A percentile compares a stretch with the other conserved stretches of the same genome.
These are phyloP conservation scores for Sciurus vulgaris DNA, from an alignment of 2,797 vertebrate species.

Conservation along the genomic window DNA sequence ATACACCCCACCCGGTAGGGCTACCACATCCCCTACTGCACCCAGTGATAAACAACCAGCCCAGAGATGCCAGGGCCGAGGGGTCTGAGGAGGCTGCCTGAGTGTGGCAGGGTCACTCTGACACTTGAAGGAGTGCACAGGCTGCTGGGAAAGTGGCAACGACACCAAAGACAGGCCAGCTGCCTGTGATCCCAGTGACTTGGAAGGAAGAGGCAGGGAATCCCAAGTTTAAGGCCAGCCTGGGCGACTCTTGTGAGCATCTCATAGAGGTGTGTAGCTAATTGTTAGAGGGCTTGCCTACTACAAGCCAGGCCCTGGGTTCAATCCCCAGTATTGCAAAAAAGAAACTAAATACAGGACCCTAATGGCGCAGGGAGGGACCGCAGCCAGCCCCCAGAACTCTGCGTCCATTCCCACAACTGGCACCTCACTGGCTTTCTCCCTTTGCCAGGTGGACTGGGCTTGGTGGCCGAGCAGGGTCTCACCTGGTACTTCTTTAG, in stretches of 20 bases:
- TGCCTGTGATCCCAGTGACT: background rate
- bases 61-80: rapidly evolving
- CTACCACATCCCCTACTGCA: rapidly evolving
- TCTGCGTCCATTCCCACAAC: background rate
- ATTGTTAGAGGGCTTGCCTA: background rate
- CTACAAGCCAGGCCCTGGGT: too few species aligned
- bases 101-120: background rate
- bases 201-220: background rate
- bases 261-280: too few species aligned
- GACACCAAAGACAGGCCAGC: too few species aligned
- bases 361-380: background rate
- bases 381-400: background rate
- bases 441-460: background rate
- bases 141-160: too few species aligned
- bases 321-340: background rate
- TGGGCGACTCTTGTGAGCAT: background rate
- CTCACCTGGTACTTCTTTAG: background rate
- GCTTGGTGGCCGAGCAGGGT: background rate
- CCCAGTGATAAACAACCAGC: too few species aligned
- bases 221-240: background rate
- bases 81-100: background rate
- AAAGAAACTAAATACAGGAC: rapidly evolving
- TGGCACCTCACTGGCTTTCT: background rate
- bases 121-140: background rate
- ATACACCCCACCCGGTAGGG: background rate